These are phyloP conservation scores for Leucophenga maculata DNA, from an alignment of 2,888 invertebrate genomes.

Conservation along the genomic window DNA sequence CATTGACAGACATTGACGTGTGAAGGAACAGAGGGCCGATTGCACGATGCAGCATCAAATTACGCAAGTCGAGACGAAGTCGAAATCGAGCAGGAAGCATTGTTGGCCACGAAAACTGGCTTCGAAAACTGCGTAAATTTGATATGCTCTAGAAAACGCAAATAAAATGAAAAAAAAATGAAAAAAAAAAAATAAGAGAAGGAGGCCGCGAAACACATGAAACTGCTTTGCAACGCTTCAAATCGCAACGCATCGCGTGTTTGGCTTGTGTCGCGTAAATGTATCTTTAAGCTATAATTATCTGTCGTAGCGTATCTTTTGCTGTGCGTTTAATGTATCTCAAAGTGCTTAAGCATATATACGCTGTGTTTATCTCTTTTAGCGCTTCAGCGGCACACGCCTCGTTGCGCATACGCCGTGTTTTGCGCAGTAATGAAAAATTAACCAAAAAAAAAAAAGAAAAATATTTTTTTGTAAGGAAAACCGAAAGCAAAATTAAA, in stretches of 20 bases:
- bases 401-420: conserved; percentile 42
- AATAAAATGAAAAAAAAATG: background rate
- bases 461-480: background rate
- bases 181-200: too few relatives aligned
- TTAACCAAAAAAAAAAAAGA: conserved; percentile 16
- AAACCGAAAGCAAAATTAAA: background rate
- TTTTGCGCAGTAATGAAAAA: conserved; percentile 12
- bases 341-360: conserved; percentile 29
- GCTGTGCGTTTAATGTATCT: conserved; percentile 11
- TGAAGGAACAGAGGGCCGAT: too few relatives aligned
- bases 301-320: conserved; percentile 17
- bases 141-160: conserved; percentile 52
- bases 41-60: conserved; percentile 41
- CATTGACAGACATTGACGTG: conserved; percentile 50
- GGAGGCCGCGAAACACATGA: background rate
- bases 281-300: conserved; percentile 48
- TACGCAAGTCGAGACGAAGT: conserved; percentile 40
- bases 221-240: background rate
- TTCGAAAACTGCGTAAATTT: conserved; percentile 34
- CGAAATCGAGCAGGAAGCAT: background rate
- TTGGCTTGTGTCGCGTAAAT: conserved; percentile 37
- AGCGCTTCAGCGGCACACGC: conserved; percentile 33
- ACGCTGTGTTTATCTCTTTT: conserved; percentile 47
- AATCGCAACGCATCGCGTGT: conserved; percentile 51
- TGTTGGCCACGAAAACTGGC: background rate